Base-by-base conservation (phyloP, 2,888 invertebrate species). In the Choristoneura rosaceana region DNA sequence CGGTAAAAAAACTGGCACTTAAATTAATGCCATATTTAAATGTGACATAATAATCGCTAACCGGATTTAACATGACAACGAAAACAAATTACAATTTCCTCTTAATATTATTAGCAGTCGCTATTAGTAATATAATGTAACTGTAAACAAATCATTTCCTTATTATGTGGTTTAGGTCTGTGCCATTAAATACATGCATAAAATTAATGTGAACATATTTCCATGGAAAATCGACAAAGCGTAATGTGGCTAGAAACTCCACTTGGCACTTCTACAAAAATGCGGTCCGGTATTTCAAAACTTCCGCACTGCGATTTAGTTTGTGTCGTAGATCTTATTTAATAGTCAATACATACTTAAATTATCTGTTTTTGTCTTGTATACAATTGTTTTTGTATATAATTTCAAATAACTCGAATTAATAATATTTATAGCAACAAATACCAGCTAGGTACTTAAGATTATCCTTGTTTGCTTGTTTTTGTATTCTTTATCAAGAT, bases 241-340 rank as follows among this genome's bases (percentile, higher is more conserved):
- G 52, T 41, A 58, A 59, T 14, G 64, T 63, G 64, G 59, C 34
- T n/a, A 62, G 38, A 41, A 17, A 71, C 47, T 71, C 68, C 59
- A 43, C 63, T 73, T 73, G 73, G 73, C 73, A 73, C 59, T 64
- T 52, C 17, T 60, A 60, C 73, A 73, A 73, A 69, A 73, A 73
- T 73, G 63, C 52, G 41, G 50, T 59, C 47, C 47, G 50, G 68
- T 68, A 68, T 73, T 67, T 71, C 10, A 41, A 68, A 33, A 73
- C 68, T 73, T 73, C 68, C 71, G 71, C 58, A 67, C 45, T 71
- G 43, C 41, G 25, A 25, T 62, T 68, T 62, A 45, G 55, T 55
- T 59, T 9, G 59, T 64, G 15, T 43, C 41, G 50, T 73, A 58
- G 58, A 17, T 68, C 50, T 63, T 47, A 38, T 68, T 63, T 50